Evolutionary conservation across 2,888 invertebrate genomes (phyloP), one percentile per base, ranked within the genome.

Genomic region (Athrips mouffetella): DNA sequence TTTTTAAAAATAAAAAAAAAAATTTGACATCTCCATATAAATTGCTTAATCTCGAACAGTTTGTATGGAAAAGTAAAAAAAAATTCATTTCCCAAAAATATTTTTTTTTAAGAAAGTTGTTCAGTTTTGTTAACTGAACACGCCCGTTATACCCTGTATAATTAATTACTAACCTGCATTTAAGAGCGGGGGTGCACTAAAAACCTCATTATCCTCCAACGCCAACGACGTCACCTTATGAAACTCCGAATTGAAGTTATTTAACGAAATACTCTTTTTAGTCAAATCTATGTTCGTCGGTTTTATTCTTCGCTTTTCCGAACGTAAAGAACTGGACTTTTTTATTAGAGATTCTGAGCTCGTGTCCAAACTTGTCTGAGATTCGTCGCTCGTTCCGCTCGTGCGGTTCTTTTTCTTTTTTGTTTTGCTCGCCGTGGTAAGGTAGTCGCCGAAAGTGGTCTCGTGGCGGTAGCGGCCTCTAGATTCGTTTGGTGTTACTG

Each of bases 281-380:
- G 13, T 45, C n/a, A 23, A 13, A 42, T 48, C 80, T 25, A 86
- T 79, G 21, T 79, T 81, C 0, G 90, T 91, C 0, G 91, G 91
- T 53, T 90, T 91, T 1, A 91, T 91, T 51, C 91, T 68, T 0
- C 76, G 58, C 52, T 74, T 74, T 18, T 82, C 86, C 0, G 79
- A 77, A 7, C 71, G 60, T 11, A 85, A 57, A 0, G 83, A 86
- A 25, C 67, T 84, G 0, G 83, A 66, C 54, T 83, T 82, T n/a
- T n/a, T n/a, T n/a, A n/a, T n/a, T n/a, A n/a, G n/a, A n/a, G n/a
- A n/a, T n/a, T n/a, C n/a, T n/a, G n/a, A n/a, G 31, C 85, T 70
- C 0, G 80, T 72, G 11, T 85, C 83, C 1, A 89, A 88, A 88
- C 52, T 79, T 73, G 6, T 86, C 84, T 0, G 80, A 78, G 48